These are phyloP conservation scores for Thymelicus sylvestris DNA, from an alignment of 2,888 invertebrate genomes.

Conservation along the genomic window DNA sequence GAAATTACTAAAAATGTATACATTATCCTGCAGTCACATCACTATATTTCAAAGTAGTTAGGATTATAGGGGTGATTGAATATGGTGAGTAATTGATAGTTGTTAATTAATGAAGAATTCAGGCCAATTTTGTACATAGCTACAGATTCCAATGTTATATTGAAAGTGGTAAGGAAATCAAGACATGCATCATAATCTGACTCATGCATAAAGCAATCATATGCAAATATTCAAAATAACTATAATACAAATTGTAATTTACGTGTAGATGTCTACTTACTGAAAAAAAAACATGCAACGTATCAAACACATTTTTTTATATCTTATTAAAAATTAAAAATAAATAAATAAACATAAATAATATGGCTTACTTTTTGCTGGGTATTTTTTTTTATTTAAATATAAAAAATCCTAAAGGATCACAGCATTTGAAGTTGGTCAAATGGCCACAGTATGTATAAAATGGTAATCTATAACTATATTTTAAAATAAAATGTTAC, in stretches of 20 bases:
- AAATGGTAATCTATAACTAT: too few relatives aligned
- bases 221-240: constrained; percentile 34
- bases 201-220: constrained; percentile 43
- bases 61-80: too few relatives aligned
- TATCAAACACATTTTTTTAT: background rate
- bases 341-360: constrained; percentile 6
- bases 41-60: too few relatives aligned
- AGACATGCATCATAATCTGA: constrained; percentile 2
- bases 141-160: background rate
- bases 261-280: background rate
- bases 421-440: too few relatives aligned
- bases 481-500: too few relatives aligned
- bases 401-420: too few relatives aligned
- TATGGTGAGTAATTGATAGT: background rate
- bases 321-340: background rate
- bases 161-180: background rate
- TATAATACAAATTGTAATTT: background rate
- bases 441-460: too few relatives aligned
- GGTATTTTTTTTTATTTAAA: background rate
- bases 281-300: background rate
- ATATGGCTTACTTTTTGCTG: background rate
- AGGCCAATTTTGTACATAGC: background rate
- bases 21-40: background rate
- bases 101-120: background rate
- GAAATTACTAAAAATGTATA: background rate